Evolutionary conservation across 2,113 vertebrate genomes (phyloP), one percentile per base, ranked within the genome.

Genomic region (Sebastes fasciatus): DNA sequence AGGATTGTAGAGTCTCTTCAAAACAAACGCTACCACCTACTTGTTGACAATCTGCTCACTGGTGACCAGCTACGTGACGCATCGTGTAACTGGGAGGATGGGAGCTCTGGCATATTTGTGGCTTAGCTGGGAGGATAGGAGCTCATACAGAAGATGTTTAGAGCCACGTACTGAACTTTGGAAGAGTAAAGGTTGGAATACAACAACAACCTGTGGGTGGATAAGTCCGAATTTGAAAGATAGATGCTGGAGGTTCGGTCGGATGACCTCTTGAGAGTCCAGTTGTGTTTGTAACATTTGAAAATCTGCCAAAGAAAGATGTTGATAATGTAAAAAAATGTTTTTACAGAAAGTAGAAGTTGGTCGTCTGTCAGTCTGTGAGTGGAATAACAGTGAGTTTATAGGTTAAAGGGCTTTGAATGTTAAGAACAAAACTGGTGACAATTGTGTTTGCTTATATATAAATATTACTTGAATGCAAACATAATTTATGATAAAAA

Each of bases 1-100:
- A 68, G 86, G 84, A 90, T 76, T 76, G 69, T 64, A 34, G 34
- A 55, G 86, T 71, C 72, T 51, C 77, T 88, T 88, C 88, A 89
- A 92, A 94, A 91, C 90, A 82, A 91, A 88, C 2, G 8, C 62
- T 49, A 26, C 70, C 63, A 11, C 85, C 88, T 86, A 64, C 90
- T 88, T 87, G 89, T 88, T 81, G 84, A 90, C 49, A 77, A 26
- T 63, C 45, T 74, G 83, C 74, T 86, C 45, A 42, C 70, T 76
- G 5, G n/a, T 52, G 70, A 83, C 46, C 43, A 19, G 66, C 61
- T 66, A 46, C 3, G 23, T 77, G 73, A 67, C 6, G 43, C 60
- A 60, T 42, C 3, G 12, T 75, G 40, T 51, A 61, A 64, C 49
- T 46, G 23, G 49, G n/a, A 80, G 21, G n/a, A 75, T n/a, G 48